Evolutionary conservation across 2,888 invertebrate genomes (phyloP).

Genomic region (Polymixis flavicincta): DNA sequence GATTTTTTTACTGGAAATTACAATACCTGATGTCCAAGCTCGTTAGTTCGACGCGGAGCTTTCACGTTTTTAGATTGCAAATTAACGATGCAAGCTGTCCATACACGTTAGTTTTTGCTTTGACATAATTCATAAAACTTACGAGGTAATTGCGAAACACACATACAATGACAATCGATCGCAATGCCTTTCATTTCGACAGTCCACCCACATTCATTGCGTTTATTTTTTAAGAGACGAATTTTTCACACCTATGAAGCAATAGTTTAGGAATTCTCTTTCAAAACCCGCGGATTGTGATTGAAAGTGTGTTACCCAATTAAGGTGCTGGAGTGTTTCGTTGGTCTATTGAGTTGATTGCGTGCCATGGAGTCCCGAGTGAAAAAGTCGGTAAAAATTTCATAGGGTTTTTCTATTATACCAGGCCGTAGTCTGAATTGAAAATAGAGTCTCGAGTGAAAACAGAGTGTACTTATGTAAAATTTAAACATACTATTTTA

Average conservation of each 20-base stretch:
- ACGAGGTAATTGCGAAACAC: background rate
- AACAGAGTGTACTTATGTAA: background rate
- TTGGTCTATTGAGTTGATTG: background rate
- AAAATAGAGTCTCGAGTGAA: background rate
- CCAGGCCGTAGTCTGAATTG: background rate
- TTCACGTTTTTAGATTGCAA: constrained; percentile 26
- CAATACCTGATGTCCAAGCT: constrained; percentile 33
- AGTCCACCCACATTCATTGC: too few species aligned
- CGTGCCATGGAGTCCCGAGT: background rate
- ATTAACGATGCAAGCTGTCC: constrained; percentile 16
- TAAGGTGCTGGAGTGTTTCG: background rate
- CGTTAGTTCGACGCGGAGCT: constrained; percentile 10
- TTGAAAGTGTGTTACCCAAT: background rate
- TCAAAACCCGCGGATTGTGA: background rate
- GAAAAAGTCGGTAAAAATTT: too few species aligned
- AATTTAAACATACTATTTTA: background rate
- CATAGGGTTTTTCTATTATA: background rate
- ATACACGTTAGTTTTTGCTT: constrained; percentile 25
- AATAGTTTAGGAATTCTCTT: background rate
- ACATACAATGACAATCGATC: background rate
- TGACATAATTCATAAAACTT: background rate
- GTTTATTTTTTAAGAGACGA: background rate
- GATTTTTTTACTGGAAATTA: constrained; percentile 11
- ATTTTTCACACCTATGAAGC: background rate
- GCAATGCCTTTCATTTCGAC: background rate